Conservation (phyloP, 2,113 vertebrate genomes). For the Plecturocebus donacophilus region DNA sequence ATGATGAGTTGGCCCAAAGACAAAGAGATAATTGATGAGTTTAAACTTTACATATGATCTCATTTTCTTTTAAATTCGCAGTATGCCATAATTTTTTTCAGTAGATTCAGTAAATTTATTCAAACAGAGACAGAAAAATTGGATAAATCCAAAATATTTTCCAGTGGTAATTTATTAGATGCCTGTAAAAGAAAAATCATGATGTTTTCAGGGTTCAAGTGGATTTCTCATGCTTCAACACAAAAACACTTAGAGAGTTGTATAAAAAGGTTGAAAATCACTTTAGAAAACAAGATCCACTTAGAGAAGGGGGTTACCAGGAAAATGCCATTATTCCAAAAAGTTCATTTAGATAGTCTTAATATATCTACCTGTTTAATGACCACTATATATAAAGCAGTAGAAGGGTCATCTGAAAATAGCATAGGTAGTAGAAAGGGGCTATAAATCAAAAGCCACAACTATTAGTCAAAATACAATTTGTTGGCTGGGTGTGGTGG, state of each 20-base stretch:
- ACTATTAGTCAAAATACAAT: not conserved
- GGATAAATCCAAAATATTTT: not conserved
- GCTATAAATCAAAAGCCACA: not conserved
- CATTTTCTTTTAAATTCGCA: not conserved
- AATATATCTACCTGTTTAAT: not conserved
- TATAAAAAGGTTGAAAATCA: not conserved
- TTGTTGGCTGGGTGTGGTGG: not conserved
- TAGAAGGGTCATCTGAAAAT: not conserved
- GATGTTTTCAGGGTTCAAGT: slow-evolving; percentile 47
- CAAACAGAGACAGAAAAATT: not conserved
- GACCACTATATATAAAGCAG: not conserved
- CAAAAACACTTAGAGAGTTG: slow-evolving; percentile 51
- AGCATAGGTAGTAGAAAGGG: not conserved
- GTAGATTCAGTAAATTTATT: not conserved
- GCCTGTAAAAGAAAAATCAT: not conserved
- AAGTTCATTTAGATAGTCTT: not conserved
- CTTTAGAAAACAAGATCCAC: slow-evolving; percentile 47
- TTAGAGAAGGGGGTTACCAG: not conserved
- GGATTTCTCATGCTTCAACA: slow-evolving; percentile 44
- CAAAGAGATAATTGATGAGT: not conserved
- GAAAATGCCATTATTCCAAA: not conserved
- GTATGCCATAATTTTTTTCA: not conserved
- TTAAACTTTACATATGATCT: not conserved
- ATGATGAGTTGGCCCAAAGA: not conserved
- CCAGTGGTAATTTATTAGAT: not conserved